Evolutionary conservation across 2,888 invertebrate genomes (phyloP).

Genomic region (Halictus quadricinctus): DNA sequence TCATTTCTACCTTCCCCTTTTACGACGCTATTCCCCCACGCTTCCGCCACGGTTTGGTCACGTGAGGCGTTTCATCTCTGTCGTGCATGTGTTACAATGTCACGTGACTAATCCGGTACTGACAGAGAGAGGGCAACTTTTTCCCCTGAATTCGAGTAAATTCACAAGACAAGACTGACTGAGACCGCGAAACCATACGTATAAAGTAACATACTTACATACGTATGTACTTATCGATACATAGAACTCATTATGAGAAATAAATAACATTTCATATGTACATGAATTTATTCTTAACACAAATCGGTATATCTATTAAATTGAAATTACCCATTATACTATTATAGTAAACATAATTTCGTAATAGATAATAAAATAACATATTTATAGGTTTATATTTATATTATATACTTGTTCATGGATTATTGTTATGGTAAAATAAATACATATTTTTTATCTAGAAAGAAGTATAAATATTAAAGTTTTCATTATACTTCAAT

Average conservation of each 20-base stretch:
- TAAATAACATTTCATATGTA: neutral
- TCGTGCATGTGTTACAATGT: no score
- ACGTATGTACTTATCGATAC: neutral
- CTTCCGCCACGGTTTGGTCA: no score
- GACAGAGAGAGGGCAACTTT: no score
- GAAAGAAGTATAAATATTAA: no score
- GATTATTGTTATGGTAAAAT: neutral
- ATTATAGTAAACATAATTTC: neutral
- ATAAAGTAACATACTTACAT: neutral
- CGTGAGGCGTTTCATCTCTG: no score
- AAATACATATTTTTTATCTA: neutral
- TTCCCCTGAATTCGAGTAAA: no score
- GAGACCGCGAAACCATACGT: neutral
- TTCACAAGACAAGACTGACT: no score
- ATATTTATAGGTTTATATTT: neutral
- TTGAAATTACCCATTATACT: neutral
- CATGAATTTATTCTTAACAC: neutral
- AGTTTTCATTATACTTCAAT: no score
- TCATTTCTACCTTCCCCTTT: no score
- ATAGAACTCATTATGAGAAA: neutral
- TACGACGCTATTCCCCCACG: no score
- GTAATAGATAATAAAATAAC: neutral
- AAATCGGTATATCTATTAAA: neutral
- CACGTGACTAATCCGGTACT: no score
- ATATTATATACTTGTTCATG: neutral